A percentile compares a stretch with the other conserved stretches of the same genome.
These are phyloP conservation scores for Tauraco erythrolophus DNA, from an alignment of 2,113 vertebrate species.

Conservation along the genomic window DNA sequence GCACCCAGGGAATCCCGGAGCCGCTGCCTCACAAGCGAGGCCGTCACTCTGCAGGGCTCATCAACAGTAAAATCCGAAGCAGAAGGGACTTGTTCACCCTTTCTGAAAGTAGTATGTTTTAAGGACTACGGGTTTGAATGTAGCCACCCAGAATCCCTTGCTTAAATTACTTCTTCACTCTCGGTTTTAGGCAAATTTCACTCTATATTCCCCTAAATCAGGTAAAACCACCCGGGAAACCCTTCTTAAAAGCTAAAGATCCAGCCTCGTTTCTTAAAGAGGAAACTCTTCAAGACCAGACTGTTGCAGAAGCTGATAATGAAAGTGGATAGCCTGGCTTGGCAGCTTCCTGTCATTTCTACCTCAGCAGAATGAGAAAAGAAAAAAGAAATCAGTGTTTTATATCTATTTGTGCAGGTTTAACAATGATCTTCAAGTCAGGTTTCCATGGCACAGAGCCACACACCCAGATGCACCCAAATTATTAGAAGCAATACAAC, in stretches of 20 bases:
- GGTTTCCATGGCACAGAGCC: neutral
- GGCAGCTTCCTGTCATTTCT: neutral
- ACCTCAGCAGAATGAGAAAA: neutral
- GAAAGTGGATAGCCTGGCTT: neutral
- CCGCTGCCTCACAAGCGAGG: accelerated
- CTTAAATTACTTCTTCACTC: neutral
- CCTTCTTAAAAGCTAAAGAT: neutral
- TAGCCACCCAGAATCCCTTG: neutral
- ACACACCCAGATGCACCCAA: neutral
- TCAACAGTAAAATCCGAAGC: neutral
- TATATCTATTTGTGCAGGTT: neutral
- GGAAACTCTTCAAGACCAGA: neutral
- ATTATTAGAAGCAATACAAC: neutral
- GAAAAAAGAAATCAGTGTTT: neutral
- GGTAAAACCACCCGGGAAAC: neutral
- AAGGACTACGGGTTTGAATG: neutral
- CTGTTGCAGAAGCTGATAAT: neutral
- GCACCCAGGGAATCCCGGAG: accelerated
- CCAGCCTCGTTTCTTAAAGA: neutral
- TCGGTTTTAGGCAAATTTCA: neutral
- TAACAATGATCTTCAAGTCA: neutral
- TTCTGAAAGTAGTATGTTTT: neutral
- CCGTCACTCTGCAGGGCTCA: accelerated
- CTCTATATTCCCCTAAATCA: neutral
- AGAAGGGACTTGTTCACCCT: neutral